A percentile compares a stretch with the other conserved stretches of the same genome.
These are phyloP conservation scores for Condylura cristata DNA, from an alignment of 2,113 vertebrate species.

Conservation along the genomic window DNA sequence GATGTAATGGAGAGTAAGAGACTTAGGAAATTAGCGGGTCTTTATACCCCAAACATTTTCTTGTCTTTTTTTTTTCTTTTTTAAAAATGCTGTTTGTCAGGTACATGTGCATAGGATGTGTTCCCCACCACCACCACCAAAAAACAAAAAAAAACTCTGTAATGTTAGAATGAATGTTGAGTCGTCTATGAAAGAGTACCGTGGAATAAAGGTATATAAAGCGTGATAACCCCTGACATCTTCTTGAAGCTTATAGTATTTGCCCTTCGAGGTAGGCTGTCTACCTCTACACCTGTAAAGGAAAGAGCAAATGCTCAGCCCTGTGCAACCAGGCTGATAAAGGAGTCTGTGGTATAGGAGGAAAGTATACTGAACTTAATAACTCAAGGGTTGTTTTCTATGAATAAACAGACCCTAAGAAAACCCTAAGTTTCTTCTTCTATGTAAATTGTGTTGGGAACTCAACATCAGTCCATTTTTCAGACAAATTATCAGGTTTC, in stretches of 20 bases:
- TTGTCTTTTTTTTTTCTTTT: neutral
- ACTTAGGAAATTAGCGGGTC: neutral
- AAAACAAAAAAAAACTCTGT: neutral
- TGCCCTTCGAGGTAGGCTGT: neutral
- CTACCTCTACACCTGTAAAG: no score
- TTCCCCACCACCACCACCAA: no score
- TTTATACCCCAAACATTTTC: neutral
- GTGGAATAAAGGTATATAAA: neutral
- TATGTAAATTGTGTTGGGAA: neutral
- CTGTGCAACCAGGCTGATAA: neutral
- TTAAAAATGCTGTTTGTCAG: neutral
- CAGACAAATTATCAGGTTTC: neutral
- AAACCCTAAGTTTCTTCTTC: neutral
- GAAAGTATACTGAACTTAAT: neutral
- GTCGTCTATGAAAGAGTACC: neutral
- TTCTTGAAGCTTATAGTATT: neutral
- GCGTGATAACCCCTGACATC: no score
- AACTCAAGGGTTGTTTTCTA: neutral
- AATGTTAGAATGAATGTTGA: no score
- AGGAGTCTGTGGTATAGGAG: neutral
- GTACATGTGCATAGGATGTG: neutral
- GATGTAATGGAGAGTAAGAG: neutral
- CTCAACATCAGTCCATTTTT: neutral
- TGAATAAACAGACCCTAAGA: neutral
- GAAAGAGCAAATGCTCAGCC: neutral